phyloP scores from a whole-genome alignment of 2,888 invertebrate species.

The Adineta ricciae region DNA sequence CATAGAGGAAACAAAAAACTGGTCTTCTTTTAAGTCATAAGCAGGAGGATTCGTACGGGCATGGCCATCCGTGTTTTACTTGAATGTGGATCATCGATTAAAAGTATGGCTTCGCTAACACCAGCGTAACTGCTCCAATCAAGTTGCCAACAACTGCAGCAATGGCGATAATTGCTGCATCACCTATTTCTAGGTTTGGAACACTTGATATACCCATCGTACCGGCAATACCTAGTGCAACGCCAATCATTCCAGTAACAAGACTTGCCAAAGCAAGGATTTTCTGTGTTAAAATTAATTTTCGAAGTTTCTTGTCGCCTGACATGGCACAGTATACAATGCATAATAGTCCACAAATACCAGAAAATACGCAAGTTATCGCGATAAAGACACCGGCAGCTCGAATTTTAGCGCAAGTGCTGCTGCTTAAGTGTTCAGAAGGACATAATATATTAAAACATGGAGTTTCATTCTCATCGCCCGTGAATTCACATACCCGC shows the following conservation, averaged over 20 bases:
- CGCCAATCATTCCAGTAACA: background rate
- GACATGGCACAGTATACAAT: background rate
- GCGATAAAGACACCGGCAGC: background rate
- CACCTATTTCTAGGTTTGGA: background rate
- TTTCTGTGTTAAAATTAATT: background rate
- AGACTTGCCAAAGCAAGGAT: background rate
- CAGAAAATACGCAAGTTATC: background rate
- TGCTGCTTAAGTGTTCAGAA: background rate
- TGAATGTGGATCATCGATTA: background rate
- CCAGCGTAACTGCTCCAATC: background rate
- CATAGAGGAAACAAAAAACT: no score
- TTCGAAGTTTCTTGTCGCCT: background rate
- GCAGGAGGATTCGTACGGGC: no score
- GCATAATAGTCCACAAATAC: background rate
- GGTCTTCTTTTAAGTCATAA: no score
- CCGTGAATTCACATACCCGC: background rate
- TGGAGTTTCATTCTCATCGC: background rate
- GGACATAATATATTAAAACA: background rate
- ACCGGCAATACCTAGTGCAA: background rate
- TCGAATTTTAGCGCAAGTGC: background rate
- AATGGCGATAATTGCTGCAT: background rate
- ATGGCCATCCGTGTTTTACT: background rate
- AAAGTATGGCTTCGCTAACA: background rate
- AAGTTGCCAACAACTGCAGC: background rate
- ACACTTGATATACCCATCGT: background rate